Base-by-base conservation (phyloP, 1,140 invertebrate genomes). In the Drosophila obscura region DNA sequence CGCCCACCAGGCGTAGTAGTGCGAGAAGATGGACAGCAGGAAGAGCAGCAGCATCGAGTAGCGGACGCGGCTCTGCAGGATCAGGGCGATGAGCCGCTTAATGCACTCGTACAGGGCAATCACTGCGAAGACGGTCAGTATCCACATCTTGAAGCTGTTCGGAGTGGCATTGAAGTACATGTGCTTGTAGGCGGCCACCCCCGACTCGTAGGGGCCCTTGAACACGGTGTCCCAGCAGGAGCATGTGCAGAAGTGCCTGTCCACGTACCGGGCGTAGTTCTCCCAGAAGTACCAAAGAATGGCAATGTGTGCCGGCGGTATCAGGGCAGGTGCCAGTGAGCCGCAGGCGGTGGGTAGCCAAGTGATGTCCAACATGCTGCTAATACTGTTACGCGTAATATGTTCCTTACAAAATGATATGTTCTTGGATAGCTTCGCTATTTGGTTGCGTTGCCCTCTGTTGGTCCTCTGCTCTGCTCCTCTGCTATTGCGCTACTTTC, bases 1-100 rank as follows among this genome's bases (percentile, higher is more conserved):
- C 19, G 94, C 94, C 96, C 96, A 97, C 96, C 96, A 96, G 1
- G 95, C 94, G 84, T 97, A 97, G 83, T 97, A 97, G 84, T 97
- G 95, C 1, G 96, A 96, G 88, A 96, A 96, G 56, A 96, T 91
- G 22, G 95, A 95, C 11, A 94, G 93, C 4, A 94, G 73, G 79
- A 96, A 96, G 2, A 97, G 92, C 9, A 95, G 75, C 19, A 95
- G 91, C 96, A 97, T 96, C n/a, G 93, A 94, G 55, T 92, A 92
- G 68, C 96, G 93, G 11, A 96, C 81, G 66, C 93, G 92, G 45
- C 93, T 90, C 39, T 93, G 91, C 45, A 94, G 92, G 48, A 94
- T 93, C 45, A 96, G 80, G 26, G 90, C 90, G 22, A 95, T 91
- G 24, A 96, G 85, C 73, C 94, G 93, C 77, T 95, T 95, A 5